Conservation (phyloP, 2,113 vertebrate genomes). For the Pituophis catenifer region DNA sequence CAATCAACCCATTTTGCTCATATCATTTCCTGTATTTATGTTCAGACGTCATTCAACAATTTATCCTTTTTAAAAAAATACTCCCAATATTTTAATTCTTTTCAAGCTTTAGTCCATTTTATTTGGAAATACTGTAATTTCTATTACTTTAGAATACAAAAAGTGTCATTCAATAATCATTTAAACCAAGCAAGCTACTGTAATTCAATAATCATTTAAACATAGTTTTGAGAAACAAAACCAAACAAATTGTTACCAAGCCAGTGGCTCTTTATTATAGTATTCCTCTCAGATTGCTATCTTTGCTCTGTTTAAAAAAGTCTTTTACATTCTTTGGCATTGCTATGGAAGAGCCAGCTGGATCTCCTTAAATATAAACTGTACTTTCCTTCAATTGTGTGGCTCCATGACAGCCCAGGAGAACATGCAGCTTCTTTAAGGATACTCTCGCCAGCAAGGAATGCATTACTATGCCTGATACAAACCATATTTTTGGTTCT, state of each 20-base stretch:
- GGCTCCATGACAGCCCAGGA: neutral
- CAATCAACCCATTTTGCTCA: slow-evolving; percentile 25
- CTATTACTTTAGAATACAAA: neutral
- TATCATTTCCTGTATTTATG: slow-evolving; percentile 54
- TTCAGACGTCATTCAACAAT: slow-evolving; percentile 34
- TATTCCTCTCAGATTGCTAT: neutral
- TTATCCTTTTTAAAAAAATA: neutral
- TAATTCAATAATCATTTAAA: neutral
- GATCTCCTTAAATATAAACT: neutral
- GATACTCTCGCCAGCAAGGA: neutral
- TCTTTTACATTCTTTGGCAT: neutral
- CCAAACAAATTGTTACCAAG: neutral
- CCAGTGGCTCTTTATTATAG: neutral
- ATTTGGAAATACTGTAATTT: neutral
- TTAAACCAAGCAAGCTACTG: neutral
- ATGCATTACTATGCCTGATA: neutral
- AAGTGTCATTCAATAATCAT: neutral
- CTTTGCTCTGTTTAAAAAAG: neutral
- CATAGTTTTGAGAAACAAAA: neutral
- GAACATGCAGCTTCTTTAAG: neutral
- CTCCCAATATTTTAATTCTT: neutral
- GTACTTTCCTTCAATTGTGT: neutral
- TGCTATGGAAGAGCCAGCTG: neutral
- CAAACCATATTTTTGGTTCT: neutral
- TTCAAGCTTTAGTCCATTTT: neutral